phyloP scores from a whole-genome alignment of 2,113 vertebrate genomes.

The Alouatta palliata region DNA sequence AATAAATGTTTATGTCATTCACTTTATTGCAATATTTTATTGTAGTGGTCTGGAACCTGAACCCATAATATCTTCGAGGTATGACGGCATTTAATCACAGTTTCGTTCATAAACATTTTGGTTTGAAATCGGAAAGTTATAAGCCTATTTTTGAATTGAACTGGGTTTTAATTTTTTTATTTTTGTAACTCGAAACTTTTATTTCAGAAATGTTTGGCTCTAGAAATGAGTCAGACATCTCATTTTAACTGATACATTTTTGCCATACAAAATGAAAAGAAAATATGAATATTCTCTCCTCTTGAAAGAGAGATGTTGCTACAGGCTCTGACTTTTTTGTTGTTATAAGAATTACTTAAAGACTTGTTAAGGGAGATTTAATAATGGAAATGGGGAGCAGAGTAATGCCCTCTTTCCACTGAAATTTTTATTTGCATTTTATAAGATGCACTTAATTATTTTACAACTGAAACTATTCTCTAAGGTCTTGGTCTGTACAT shows the following conservation, averaged over 20 bases:
- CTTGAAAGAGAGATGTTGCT: slow-evolving; percentile 56
- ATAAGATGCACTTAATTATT: slow-evolving; percentile 34
- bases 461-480: slow-evolving; percentile 17
- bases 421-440: slow-evolving; percentile 47
- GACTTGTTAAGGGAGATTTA: not conserved
- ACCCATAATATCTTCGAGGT: not conserved
- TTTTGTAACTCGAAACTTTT: slow-evolving; percentile 76
- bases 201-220: slow-evolving; percentile 79
- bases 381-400: not conserved
- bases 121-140: slow-evolving; percentile 69
- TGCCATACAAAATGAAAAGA: slow-evolving; percentile 74
- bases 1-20: not conserved
- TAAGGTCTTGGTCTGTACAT: not conserved
- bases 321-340: slow-evolving; percentile 31
- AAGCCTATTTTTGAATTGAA: slow-evolving; percentile 69
- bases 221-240: slow-evolving; percentile 80
- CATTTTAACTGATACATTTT: slow-evolving; percentile 76
- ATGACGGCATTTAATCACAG: slow-evolving; percentile 42
- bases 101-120: slow-evolving; percentile 71
- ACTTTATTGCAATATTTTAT: not conserved
- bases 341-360: slow-evolving; percentile 41
- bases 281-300: slow-evolving; percentile 72
- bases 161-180: slow-evolving; percentile 62
- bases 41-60: not conserved
- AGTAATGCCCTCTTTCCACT: not conserved